These are phyloP conservation scores for Trachelus tabidus DNA, from an alignment of 2,888 invertebrate species.

Conservation along the genomic window DNA sequence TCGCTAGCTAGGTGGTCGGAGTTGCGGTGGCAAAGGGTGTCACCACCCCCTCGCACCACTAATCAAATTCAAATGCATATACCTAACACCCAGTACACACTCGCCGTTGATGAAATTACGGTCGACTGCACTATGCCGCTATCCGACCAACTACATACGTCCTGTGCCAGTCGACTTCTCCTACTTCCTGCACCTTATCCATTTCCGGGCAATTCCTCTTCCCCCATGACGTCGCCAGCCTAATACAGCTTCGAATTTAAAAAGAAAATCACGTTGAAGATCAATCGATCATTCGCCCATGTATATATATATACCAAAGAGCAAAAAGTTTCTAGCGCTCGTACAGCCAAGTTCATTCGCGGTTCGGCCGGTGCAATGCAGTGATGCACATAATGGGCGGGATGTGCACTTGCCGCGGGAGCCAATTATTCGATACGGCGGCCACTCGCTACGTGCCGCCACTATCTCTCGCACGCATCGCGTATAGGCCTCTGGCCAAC, in stretches of 20 bases:
- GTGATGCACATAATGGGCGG: slow-evolving; percentile 64
- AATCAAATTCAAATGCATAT: slow-evolving; percentile 65
- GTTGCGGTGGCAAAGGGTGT: slow-evolving; percentile 64
- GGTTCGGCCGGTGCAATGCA: slow-evolving; percentile 28
- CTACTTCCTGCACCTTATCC: slow-evolving; percentile 9
- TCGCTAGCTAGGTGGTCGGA: slow-evolving; percentile 45
- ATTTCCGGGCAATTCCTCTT: not conserved
- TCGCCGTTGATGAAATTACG: slow-evolving; percentile 64
- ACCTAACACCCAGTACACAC: slow-evolving; percentile 54
- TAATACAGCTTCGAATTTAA: not conserved
- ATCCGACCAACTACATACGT: slow-evolving; percentile 16
- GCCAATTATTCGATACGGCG: slow-evolving; percentile 66
- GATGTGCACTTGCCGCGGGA: slow-evolving; percentile 66
- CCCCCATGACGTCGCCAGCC: not conserved
- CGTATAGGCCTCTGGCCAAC: slow-evolving; percentile 47
- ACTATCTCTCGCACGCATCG: slow-evolving; percentile 60
- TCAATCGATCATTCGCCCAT: not conserved
- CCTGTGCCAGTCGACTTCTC: slow-evolving; percentile 22
- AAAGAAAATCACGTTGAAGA: not conserved
- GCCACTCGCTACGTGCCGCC: slow-evolving; percentile 55
- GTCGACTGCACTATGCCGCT: slow-evolving; percentile 58
- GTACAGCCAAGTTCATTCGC: not conserved
- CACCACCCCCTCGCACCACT: slow-evolving; percentile 58
- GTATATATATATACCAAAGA: not conserved
- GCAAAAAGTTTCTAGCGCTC: not conserved